Base-by-base conservation (phyloP, 2,888 invertebrate genomes). In the Athalia circularis region DNA sequence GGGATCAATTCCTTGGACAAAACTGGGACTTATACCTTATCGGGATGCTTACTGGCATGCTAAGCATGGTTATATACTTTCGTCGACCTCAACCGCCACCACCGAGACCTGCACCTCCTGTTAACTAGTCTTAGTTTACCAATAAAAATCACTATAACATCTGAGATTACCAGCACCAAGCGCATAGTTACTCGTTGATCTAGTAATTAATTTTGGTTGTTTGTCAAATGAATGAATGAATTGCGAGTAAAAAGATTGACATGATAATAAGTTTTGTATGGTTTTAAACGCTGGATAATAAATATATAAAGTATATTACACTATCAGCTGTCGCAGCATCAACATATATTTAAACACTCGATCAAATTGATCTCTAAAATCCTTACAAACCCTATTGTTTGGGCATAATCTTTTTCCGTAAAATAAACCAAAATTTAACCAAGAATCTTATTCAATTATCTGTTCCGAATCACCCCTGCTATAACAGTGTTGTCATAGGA, bases 21-120 rank as follows among this genome's bases (percentile, higher is more conserved):
- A 97, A 98, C 91, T 99, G 99, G 99, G 99, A 99, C 91, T 92
- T 98, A 76, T 98, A 97, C 91, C 92, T 98, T 85, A 96, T 98
- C 85, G 96, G 96, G 43, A 91, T 94, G 65, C 92, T 98, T 48
- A 94, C 96, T 5, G 94, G 96, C 11, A 91, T 97, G n/a, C 92
- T 99, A 68, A 97, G 96, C 48, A 92, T 95, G 11, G 93, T 98
- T 72, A 93, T 97, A 83, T 96, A 96, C 90, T 94, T 96, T 85
- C 92, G 97, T 79, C 92, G 96, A 84, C 91, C 91, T 62, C 91
- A 91, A 79, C 90, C 90, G 79, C 87, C 84, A 48, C 85, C 85
- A 65, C 84, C 82, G 72, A 80, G 86, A 80, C 81, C 83, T 67
- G 81, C 83, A 13, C 85, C 85, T 79, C 86, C 86, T 75, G 85